Evolutionary conservation across 2,888 invertebrate species (phyloP).

Genomic region (Tetramorium bicarinatum): DNA sequence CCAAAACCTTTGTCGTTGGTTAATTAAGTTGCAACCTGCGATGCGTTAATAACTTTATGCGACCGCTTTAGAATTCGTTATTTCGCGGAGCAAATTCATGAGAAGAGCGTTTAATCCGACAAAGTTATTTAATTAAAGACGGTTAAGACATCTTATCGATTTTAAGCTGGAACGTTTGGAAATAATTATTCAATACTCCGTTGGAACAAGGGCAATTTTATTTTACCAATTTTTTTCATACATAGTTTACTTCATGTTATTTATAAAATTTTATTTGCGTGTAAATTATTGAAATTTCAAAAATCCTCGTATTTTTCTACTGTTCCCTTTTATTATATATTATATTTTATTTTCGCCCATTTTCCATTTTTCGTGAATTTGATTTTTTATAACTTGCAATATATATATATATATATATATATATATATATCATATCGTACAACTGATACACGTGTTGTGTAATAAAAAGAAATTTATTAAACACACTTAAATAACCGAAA

Average conservation of each 20-base stretch:
- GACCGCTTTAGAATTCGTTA: conserved; percentile 45
- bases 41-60: conserved; percentile 64
- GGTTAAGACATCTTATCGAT: conserved; percentile 28
- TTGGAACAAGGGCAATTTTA: neutral
- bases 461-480: neutral
- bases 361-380: conserved; percentile 21
- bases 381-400: conserved; percentile 26
- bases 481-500: neutral
- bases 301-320: conserved; percentile 14
- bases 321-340: neutral
- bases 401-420: neutral
- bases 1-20: conserved; percentile 68
- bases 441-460: neutral
- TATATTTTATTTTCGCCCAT: conserved; percentile 18
- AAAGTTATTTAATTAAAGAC: conserved; percentile 39
- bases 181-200: conserved; percentile 16
- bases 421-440: neutral
- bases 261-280: neutral
- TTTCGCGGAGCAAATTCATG: conserved; percentile 28
- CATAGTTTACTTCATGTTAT: conserved; percentile 1
- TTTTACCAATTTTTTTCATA: neutral
- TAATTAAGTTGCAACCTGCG: conserved; percentile 67
- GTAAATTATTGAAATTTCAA: conserved; percentile 34
- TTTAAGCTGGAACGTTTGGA: neutral
- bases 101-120: conserved; percentile 6